Percentiles rank a stretch among this genome's conserved stretches.
phyloP scores from a whole-genome alignment of 2,888 invertebrate species.

The Campopleginae sp. region DNA sequence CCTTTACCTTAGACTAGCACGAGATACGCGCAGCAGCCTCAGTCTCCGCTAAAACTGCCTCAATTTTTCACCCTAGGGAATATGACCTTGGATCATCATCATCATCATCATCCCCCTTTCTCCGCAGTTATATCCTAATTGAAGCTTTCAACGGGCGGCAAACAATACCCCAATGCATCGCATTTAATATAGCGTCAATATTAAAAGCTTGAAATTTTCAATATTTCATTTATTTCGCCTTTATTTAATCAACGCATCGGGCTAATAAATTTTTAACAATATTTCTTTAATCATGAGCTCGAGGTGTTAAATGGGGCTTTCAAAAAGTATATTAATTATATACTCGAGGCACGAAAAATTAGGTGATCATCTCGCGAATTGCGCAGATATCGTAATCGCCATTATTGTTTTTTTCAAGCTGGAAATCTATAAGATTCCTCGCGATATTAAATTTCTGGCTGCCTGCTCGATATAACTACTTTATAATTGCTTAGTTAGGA shows the following conservation, averaged over 20 bases:
- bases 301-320: background rate
- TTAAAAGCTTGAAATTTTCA: background rate
- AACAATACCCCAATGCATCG: no score
- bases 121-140: background rate
- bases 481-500: slow-evolving; percentile 59
- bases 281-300: background rate
- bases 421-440: slow-evolving; percentile 29
- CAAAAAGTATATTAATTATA: no score
- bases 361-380: background rate
- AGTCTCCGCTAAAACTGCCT: background rate
- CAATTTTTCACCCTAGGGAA: background rate
- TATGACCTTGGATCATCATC: background rate
- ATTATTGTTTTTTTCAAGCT: slow-evolving; percentile 13
- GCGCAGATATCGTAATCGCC: background rate
- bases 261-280: background rate
- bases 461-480: slow-evolving; percentile 33
- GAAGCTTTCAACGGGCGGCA: background rate
- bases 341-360: background rate
- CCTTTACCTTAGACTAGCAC: no score
- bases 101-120: background rate
- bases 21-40: no score
- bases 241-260: background rate
- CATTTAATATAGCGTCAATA: no score
- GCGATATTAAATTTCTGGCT: slow-evolving; percentile 48
- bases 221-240: background rate